Evolutionary conservation across 2,888 invertebrate genomes (phyloP).

Genomic region (Drosophila neutralis): DNA sequence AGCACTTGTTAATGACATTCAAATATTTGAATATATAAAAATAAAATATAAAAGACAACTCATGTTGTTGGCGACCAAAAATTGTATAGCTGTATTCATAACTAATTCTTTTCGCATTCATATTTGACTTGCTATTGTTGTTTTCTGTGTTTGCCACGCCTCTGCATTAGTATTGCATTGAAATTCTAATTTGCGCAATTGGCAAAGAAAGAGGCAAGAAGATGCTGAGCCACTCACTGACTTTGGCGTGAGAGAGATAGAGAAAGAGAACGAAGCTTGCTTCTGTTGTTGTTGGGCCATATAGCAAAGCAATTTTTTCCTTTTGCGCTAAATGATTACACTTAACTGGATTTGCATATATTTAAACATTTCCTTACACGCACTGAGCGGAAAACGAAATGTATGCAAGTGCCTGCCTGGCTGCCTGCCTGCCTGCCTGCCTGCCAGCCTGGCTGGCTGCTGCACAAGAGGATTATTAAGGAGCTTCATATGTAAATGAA

Average conservation of each 20-base stretch:
- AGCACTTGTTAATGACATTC: conserved; percentile 52
- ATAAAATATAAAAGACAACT: not conserved
- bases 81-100: conserved; percentile 54
- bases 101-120: conserved; percentile 36
- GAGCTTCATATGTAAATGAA: conserved; percentile 81
- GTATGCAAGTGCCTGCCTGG: conserved; percentile 71
- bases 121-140: conserved; percentile 32
- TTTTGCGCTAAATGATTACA: conserved; percentile 77
- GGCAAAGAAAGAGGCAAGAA: conserved; percentile 32
- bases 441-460: conserved; percentile 55
- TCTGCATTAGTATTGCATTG: conserved; percentile 72
- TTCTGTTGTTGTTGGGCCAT: conserved; percentile 45
- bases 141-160: conserved; percentile 17
- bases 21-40: conserved; percentile 33
- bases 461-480: conserved; percentile 81
- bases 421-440: conserved; percentile 3
- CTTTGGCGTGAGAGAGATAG: not conserved
- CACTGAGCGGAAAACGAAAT: conserved; percentile 73
- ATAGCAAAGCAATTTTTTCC: conserved; percentile 54
- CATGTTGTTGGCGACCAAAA: conserved; percentile 24
- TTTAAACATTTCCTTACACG: conserved; percentile 81
- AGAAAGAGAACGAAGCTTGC: conserved; percentile 7
- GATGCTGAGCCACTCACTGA: conserved; percentile 32
- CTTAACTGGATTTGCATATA: conserved; percentile 80
- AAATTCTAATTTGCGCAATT: conserved; percentile 74